Conservation (phyloP, 2,888 invertebrate genomes). For the Matsumyia berberina region DNA sequence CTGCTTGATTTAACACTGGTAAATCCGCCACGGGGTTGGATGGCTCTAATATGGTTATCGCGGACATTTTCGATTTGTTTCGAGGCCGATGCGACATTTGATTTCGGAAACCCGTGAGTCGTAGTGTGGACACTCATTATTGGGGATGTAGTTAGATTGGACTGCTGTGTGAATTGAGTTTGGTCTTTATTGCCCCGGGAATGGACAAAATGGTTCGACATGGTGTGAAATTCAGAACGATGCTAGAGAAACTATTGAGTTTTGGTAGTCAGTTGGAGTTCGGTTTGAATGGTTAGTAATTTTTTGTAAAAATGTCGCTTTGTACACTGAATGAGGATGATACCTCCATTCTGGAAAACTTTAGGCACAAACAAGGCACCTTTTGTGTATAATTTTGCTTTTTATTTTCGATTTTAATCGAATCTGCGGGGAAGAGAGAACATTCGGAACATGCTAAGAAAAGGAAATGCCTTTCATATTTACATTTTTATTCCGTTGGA, state of each 20-base stretch:
- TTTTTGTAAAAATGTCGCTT: too few species aligned
- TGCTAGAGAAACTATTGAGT: neutral
- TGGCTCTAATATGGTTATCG: conserved; percentile 54
- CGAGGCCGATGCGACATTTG: conserved; percentile 52
- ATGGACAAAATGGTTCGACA: conserved; percentile 3
- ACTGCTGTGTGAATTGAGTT: neutral
- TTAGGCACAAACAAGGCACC: too few species aligned
- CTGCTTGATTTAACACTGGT: conserved; percentile 60
- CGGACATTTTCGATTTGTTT: conserved; percentile 60
- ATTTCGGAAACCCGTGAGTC: conserved; percentile 30
- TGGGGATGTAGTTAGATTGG: conserved; percentile 1
- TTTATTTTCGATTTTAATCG: too few species aligned
- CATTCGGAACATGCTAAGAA: too few species aligned
- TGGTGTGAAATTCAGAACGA: neutral
- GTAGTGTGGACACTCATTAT: conserved; percentile 54
- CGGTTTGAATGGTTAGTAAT: too few species aligned
- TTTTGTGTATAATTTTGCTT: too few species aligned
- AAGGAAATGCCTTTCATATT: too few species aligned
- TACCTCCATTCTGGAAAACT: too few species aligned
- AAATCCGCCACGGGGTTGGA: conserved; percentile 46
- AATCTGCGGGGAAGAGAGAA: too few species aligned
- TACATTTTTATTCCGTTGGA: too few species aligned
- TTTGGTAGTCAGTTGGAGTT: too few species aligned
- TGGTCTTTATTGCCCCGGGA: conserved; percentile 18
- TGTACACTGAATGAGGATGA: too few species aligned